phyloP scores from a whole-genome alignment of 2,113 vertebrate species.

The Asarcornis scutulata region DNA sequence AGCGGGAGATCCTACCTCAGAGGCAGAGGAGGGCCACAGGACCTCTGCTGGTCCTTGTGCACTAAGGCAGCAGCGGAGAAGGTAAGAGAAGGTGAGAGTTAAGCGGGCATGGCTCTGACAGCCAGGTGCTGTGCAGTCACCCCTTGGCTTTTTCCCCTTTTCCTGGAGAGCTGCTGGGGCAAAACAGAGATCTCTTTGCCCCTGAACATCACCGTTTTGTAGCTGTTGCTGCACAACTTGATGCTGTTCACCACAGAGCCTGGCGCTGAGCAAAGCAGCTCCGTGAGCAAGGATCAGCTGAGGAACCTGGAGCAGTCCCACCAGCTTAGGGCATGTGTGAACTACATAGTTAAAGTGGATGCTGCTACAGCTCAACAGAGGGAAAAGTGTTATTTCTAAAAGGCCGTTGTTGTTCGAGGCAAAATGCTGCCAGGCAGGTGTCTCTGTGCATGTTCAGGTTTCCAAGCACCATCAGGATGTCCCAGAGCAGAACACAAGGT shows the following conservation, averaged over 20 bases:
- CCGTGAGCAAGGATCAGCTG: background rate
- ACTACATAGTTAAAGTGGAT: background rate
- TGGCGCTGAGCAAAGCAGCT: background rate
- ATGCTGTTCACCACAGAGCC: too few relatives aligned
- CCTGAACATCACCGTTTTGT: background rate
- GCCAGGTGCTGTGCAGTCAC: background rate
- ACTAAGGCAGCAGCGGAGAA: background rate
- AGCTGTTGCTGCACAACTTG: background rate
- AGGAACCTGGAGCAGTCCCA: background rate
- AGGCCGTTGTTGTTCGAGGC: background rate
- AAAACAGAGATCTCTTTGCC: background rate
- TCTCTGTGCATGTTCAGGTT: background rate
- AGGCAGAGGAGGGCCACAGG: background rate
- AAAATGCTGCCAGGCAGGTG: background rate
- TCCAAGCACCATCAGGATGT: background rate
- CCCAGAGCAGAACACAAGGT: background rate
- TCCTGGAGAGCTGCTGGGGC: background rate
- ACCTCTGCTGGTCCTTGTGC: background rate
- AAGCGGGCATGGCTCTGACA: background rate
- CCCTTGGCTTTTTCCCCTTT: background rate
- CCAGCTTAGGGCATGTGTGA: background rate
- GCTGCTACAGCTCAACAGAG: background rate
- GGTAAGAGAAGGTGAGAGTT: background rate
- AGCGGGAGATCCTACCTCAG: conserved; percentile 26
- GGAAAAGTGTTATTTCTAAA: background rate